Conservation (phyloP, 2,888 invertebrate species). For the Sarcophaga rosellei region DNA sequence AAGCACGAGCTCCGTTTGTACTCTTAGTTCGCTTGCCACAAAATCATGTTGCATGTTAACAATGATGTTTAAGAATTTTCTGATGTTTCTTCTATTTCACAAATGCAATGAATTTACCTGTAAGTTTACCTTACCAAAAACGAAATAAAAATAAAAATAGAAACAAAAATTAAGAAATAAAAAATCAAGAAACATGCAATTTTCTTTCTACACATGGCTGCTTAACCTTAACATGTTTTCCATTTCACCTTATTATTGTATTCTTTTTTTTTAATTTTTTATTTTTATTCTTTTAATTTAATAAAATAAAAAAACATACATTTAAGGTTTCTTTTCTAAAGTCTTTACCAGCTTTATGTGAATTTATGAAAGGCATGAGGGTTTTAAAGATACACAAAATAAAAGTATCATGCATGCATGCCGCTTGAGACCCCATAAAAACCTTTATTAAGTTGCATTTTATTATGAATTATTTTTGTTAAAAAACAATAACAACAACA, state of each 20-base stretch:
- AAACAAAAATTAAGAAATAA: neutral
- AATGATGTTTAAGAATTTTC: neutral
- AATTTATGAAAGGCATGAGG: neutral
- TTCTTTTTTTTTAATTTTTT: neutral
- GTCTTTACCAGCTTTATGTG: no score
- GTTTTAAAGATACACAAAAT: neutral
- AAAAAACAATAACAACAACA: neutral
- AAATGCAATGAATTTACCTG: neutral
- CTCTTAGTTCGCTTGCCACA: neutral
- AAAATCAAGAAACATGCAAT: constrained; percentile 43
- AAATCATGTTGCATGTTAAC: neutral
- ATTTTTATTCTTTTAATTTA: neutral
- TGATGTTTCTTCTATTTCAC: neutral
- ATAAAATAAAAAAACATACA: neutral
- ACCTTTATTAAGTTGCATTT: constrained; percentile 3
- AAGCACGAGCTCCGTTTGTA: constrained; percentile 39
- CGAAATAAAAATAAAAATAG: neutral
- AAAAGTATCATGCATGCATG: constrained; percentile 4
- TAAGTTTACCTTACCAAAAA: constrained; percentile 4
- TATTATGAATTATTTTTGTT: no score
- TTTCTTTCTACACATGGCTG: constrained; percentile 55
- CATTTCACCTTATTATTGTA: neutral
- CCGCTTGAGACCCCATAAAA: constrained; percentile 1
- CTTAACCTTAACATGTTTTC: constrained; percentile 55
- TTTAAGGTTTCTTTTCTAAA: neutral